Percentiles rank a stretch among this genome's conserved stretches.
phyloP scores from a whole-genome alignment of 2,113 vertebrate genomes.

The Holacanthus passer region DNA sequence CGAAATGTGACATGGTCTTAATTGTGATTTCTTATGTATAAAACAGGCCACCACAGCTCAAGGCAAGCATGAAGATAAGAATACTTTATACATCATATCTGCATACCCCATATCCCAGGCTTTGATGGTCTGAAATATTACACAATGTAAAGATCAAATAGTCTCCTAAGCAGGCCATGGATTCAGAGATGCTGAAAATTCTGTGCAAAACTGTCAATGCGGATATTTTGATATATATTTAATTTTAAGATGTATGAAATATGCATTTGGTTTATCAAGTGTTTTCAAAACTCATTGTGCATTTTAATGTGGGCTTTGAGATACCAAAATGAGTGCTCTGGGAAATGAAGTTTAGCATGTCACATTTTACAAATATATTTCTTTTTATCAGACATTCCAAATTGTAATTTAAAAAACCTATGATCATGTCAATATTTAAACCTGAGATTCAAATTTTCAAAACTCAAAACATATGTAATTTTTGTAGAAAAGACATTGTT shows the following conservation, averaged over 20 bases:
- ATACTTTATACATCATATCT: background rate
- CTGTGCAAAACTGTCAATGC: background rate
- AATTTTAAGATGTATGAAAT: slow-evolving; percentile 1
- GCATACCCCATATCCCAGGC: background rate
- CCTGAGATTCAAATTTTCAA: slow-evolving; percentile 80
- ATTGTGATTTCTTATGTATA: background rate
- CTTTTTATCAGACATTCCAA: slow-evolving; percentile 54
- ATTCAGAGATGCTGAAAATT: background rate
- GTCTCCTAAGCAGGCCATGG: background rate
- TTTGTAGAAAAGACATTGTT: slow-evolving; percentile 54
- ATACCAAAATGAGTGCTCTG: slow-evolving; percentile 30
- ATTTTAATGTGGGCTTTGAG: background rate
- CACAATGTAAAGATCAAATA: slow-evolving; percentile 7
- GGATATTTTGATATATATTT: background rate
- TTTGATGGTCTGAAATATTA: slow-evolving; percentile 3
- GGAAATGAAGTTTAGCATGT: slow-evolving; percentile 31
- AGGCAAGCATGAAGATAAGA: slow-evolving; percentile 6
- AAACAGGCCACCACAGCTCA: slow-evolving; percentile 17
- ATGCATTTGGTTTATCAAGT: slow-evolving; percentile 6
- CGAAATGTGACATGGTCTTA: background rate
- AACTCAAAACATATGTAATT: slow-evolving; percentile 44
- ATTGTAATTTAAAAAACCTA: slow-evolving; percentile 64
- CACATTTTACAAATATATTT: slow-evolving; percentile 58
- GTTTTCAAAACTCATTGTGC: background rate
- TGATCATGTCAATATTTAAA: slow-evolving; percentile 72